Percentiles rank a stretch among this genome's conserved stretches.
phyloP scores from a whole-genome alignment of 2,797 vertebrate genomes.

The Hippocampus kuda region DNA sequence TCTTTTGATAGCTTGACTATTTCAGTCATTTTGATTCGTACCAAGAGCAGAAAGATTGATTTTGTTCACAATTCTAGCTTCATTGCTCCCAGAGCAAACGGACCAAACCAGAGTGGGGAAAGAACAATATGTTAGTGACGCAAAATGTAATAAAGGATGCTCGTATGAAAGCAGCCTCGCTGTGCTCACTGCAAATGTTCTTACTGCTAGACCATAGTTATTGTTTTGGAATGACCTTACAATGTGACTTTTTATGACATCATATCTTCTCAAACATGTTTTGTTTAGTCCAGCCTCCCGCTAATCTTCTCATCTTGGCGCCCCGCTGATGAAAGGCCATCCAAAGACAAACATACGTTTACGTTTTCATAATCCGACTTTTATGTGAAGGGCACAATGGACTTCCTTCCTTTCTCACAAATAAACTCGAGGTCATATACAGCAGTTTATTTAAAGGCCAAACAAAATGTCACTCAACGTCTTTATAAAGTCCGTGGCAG shows the following conservation, averaged over 20 bases:
- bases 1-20: too few relatives aligned
- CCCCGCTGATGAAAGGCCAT: conserved; percentile 34
- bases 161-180: background rate
- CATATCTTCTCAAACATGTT: background rate
- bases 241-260: background rate
- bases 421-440: conserved; percentile 15
- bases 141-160: too few relatives aligned
- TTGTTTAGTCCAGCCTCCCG: background rate
- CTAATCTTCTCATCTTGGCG: background rate
- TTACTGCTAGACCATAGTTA: background rate
- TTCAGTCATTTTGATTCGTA: too few relatives aligned
- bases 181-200: background rate
- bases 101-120: too few relatives aligned
- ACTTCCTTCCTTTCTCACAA: conserved; percentile 33
- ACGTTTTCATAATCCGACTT: conserved; percentile 11
- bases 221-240: background rate
- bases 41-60: too few relatives aligned
- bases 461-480: background rate
- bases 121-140: too few relatives aligned
- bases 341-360: conserved; percentile 12
- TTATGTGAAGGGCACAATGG: conserved; percentile 22
- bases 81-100: too few relatives aligned
- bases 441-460: conserved; percentile 38
- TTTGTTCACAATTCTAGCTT: too few relatives aligned
- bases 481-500: background rate